Evolutionary conservation across 2,888 invertebrate genomes (phyloP).

Genomic region (Lithophane socia): DNA sequence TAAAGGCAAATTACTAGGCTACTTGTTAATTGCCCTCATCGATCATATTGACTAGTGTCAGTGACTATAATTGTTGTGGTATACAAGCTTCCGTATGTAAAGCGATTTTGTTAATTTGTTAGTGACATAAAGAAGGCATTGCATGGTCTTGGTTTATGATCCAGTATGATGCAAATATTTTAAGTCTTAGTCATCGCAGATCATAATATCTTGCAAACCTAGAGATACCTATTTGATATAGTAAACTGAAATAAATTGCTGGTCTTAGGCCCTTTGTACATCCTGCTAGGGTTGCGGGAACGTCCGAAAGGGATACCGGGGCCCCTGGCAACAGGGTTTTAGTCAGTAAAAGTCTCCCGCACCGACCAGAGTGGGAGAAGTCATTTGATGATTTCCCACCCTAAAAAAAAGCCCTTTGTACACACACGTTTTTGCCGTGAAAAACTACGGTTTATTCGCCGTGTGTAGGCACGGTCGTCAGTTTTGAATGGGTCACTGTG

Average conservation of each 20-base stretch:
- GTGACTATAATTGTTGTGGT: constrained; percentile 41
- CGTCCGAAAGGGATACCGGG: no score
- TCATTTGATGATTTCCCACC: no score
- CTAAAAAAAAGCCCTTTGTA: no score
- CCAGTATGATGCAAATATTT: constrained; percentile 5
- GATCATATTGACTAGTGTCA: constrained; percentile 57
- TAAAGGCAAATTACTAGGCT: constrained; percentile 41
- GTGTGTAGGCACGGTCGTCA: no score
- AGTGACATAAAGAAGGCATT: constrained; percentile 16
- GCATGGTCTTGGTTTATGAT: constrained; percentile 4
- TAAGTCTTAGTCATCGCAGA: neutral
- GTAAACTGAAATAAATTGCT: neutral
- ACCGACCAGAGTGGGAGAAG: no score
- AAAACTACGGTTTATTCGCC: no score
- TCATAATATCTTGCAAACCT: constrained; percentile 2
- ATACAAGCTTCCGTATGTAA: constrained; percentile 54
- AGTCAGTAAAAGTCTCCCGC: no score
- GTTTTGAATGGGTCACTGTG: no score
- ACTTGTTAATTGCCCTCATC: constrained; percentile 56
- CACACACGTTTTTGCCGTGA: no score
- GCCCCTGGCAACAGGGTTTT: no score
- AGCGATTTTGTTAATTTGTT: constrained; percentile 32
- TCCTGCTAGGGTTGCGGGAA: no score
- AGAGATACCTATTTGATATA: neutral
- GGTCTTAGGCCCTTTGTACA: no score